phyloP scores from a whole-genome alignment of 2,797 vertebrate species.

The Anolis apletophallus region DNA sequence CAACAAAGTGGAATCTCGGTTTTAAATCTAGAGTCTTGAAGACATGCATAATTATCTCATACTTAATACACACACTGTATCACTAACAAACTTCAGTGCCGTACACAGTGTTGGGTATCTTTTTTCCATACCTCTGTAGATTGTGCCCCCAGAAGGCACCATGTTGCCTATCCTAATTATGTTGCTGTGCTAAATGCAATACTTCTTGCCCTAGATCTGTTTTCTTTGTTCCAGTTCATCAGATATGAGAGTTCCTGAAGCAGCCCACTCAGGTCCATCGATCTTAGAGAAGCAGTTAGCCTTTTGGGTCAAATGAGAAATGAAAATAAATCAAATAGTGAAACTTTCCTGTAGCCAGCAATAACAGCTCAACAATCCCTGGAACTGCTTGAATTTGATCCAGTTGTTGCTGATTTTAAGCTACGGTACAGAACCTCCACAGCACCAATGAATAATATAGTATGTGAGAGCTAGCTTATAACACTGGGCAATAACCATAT shows the following conservation, averaged over 20 bases:
- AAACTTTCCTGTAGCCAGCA: conserved; percentile 26
- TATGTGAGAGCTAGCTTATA: conserved; percentile 19
- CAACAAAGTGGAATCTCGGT: background rate
- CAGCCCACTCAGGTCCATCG: conserved; percentile 54
- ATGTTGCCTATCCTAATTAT: background rate
- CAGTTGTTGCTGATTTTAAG: conserved; percentile 62
- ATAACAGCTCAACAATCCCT: conserved; percentile 29
- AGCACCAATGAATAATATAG: conserved; percentile 38
- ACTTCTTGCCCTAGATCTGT: background rate
- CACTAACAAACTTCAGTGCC: background rate
- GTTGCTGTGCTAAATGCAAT: background rate
- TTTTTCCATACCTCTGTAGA: background rate
- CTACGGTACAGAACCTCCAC: conserved; percentile 15
- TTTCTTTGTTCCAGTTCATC: conserved; percentile 43
- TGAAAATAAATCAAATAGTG: conserved; percentile 51
- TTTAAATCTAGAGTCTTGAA: background rate
- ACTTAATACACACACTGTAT: background rate
- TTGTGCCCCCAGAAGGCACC: background rate
- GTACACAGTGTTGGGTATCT: background rate
- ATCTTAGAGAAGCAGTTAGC: conserved; percentile 54
- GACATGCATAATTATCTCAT: background rate
- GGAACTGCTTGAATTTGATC: conserved; percentile 51
- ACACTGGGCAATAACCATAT: conserved; percentile 40
- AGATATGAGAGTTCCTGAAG: conserved; percentile 46
- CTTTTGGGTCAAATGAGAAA: conserved; percentile 51